phyloP scores from a whole-genome alignment of 2,888 invertebrate species.

The Eristalinus sepulchralis region DNA sequence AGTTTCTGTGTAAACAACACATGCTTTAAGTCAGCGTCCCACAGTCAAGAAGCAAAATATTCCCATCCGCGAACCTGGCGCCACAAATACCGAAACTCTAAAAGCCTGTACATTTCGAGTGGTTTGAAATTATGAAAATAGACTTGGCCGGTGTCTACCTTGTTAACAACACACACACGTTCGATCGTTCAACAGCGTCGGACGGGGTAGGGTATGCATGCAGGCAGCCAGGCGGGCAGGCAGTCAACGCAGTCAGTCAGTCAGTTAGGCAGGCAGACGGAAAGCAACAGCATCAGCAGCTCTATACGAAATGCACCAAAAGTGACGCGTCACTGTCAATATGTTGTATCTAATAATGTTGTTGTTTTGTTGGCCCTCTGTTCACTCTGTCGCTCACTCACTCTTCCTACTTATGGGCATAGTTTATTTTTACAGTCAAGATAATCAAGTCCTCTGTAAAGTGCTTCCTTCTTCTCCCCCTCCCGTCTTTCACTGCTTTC shows the following conservation, averaged over 20 bases:
- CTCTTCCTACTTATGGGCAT: conserved; percentile 39
- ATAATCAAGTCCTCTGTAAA: conserved; percentile 69
- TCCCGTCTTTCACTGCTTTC: conserved; percentile 22
- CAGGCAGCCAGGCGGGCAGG: neutral
- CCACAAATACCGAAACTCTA: conserved; percentile 67
- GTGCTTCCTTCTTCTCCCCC: conserved; percentile 66
- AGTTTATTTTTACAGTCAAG: conserved; percentile 67
- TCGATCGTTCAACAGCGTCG: conserved; percentile 5
- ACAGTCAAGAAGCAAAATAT: conserved; percentile 64
- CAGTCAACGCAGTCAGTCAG: neutral
- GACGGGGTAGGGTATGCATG: neutral
- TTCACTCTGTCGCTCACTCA: conserved; percentile 36
- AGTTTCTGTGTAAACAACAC: conserved; percentile 80
- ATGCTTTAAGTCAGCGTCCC: conserved; percentile 65
- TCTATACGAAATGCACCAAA: conserved; percentile 73
- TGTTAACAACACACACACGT: conserved; percentile 11
- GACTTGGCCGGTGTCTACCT: conserved; percentile 48
- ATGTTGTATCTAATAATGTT: conserved; percentile 72
- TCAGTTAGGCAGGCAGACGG: neutral
- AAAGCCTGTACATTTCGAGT: conserved; percentile 68
- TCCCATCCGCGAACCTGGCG: conserved; percentile 68
- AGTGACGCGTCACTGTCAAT: conserved; percentile 80
- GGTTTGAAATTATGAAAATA: conserved; percentile 65
- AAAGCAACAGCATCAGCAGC: conserved; percentile 19
- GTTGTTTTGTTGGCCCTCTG: conserved; percentile 65